Base-by-base conservation (phyloP, 2,888 invertebrate genomes). In the Diplazon laetatorius region DNA sequence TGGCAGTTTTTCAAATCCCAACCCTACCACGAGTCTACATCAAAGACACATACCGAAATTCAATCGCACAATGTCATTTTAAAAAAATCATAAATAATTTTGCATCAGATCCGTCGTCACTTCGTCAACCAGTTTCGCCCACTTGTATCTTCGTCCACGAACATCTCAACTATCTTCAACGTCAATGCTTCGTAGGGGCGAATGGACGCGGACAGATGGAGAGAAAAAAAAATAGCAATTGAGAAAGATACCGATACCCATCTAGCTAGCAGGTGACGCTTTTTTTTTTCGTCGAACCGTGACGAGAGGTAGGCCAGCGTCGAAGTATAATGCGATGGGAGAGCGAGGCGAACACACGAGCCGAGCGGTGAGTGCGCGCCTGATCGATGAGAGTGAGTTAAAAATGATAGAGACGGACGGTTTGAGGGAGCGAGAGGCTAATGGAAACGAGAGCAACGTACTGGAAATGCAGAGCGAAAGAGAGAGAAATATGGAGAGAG, bases 371-470 rank as follows among this genome's bases (percentile, higher is more conserved):
- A 71, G 77, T 71, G 72, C 69, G 72, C 69, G 70, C 57, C 78
- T 75, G 78, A 78, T 78, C 78, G 78, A 78, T 78, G 75, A 75
- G 78, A 70, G 75, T 65, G 75, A 70, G 74, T 69, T 60, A 69
- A 73, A 60, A 66, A 66, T n/a, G 59, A 69, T 39, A 60, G 57
- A 55, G 59, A 57, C 50, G 48, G 59, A 65, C 66, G 16, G 44
- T 22, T 42, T 25, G 59, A 48, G 14, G 37, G 46, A 57, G 52
- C 22, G 25, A 65, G 76, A 44, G 52, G 71, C 52, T 72, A 70
- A 75, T 62, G 74, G 62, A 80, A 70, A 57, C 46, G 76, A 71
- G 74, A 76, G 80, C 73, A 76, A 78, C 79, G 76, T 83, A 82
- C 82, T 46, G 50, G 71, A 70, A 59, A 82, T 76, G 83, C 69